Percentiles rank a stretch among this genome's conserved stretches.
phyloP scores from a whole-genome alignment of 2,797 vertebrate species.

The Jordanella pulchra region DNA sequence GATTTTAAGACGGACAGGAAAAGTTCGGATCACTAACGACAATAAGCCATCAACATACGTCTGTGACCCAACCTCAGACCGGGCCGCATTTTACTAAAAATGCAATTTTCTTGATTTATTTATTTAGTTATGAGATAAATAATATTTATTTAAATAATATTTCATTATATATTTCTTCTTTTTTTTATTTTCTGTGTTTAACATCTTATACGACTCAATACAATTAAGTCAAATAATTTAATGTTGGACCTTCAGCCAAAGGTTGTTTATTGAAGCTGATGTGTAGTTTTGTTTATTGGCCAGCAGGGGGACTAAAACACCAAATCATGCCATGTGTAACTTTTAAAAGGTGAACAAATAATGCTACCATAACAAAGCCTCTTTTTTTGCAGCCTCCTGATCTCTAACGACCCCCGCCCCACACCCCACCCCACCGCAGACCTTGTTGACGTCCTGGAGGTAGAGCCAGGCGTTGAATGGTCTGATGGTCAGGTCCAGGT shows the following conservation, averaged over 20 bases:
- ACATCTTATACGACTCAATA: not conserved
- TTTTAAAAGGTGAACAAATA: not conserved
- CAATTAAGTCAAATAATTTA: no score
- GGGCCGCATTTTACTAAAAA: not conserved
- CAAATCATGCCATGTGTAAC: not conserved
- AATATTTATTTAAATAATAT: no score
- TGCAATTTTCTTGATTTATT: not conserved
- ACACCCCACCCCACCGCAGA: slow-evolving; percentile 43
- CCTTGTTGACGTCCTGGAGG: slow-evolving; percentile 95
- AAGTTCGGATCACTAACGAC: no score
- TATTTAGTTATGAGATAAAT: not conserved
- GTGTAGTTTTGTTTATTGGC: slow-evolving; percentile 30
- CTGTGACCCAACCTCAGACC: no score
- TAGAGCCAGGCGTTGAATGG: slow-evolving; percentile 96
- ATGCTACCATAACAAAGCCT: not conserved
- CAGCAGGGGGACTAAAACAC: slow-evolving; percentile 42
- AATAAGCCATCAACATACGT: no score
- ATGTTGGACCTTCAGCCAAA: not conserved
- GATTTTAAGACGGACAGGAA: no score
- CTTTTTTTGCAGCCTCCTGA: not conserved
- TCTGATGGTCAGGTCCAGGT: slow-evolving; percentile 87
- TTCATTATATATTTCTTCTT: no score
- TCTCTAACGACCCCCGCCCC: not conserved
- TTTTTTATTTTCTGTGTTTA: not conserved
- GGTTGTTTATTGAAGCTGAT: not conserved